These are phyloP conservation scores for Chironomus tentans DNA, from an alignment of 2,888 invertebrate genomes.

Conservation along the genomic window DNA sequence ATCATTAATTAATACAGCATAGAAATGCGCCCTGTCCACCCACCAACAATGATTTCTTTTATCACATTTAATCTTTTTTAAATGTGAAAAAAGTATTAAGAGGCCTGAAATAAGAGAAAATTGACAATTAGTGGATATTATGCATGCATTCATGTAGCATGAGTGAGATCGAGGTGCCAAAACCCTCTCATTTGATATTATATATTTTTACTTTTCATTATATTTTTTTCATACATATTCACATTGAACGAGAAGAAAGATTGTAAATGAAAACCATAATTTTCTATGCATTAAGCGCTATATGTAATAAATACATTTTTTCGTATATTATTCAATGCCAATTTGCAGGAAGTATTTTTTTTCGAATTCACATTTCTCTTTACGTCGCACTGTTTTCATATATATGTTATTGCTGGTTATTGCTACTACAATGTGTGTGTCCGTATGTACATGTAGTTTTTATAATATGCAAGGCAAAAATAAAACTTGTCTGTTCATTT, in stretches of 20 bases:
- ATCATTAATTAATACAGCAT: too few species aligned
- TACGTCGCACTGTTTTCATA: background rate
- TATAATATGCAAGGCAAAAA: too few species aligned
- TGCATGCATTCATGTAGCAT: too few species aligned
- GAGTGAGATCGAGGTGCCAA: background rate
- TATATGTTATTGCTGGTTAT: background rate
- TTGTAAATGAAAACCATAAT: background rate
- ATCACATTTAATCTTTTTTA: too few species aligned
- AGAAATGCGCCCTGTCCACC: too few species aligned
- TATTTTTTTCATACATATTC: background rate
- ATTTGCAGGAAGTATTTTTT: constrained; percentile 19
- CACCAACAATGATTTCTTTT: too few species aligned
- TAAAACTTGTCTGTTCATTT: background rate
- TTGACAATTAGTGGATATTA: too few species aligned
- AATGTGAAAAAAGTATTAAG: too few species aligned
- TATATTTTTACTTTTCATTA: background rate
- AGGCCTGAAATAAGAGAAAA: too few species aligned
- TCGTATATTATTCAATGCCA: constrained; percentile 20
- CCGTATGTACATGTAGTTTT: background rate
- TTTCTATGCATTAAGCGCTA: background rate
- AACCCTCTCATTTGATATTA: background rate
- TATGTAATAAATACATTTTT: background rate
- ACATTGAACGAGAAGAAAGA: background rate
- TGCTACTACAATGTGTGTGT: background rate
- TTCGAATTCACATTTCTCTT: background rate